Percentiles rank a stretch among this genome's conserved stretches.
Evolutionary conservation across 2,888 invertebrate genomes (phyloP).

Genomic region (Orchesellides sinensis): DNA sequence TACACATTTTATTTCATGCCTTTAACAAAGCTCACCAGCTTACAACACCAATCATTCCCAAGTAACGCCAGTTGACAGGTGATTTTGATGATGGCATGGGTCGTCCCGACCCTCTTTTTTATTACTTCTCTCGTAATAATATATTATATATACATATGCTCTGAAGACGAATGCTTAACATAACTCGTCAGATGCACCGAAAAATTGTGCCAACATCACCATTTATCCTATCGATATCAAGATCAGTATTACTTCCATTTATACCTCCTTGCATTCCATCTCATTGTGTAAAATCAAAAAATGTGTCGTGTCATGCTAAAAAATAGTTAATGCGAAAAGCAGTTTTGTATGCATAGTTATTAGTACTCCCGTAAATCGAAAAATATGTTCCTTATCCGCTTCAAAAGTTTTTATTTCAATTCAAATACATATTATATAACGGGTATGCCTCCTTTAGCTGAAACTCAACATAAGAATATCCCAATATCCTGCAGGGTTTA

Average conservation of each 20-base stretch:
- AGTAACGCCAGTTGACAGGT: conserved; percentile 61
- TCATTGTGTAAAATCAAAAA: neutral
- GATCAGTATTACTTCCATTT: no score
- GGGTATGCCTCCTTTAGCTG: conserved; percentile 16
- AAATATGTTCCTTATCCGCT: conserved; percentile 13
- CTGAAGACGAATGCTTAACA: no score
- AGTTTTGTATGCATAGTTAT: neutral
- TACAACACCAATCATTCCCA: conserved; percentile 48
- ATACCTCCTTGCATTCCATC: conserved; percentile 3
- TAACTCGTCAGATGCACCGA: neutral
- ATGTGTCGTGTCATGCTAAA: conserved; percentile 19
- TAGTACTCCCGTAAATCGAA: neutral
- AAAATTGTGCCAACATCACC: no score
- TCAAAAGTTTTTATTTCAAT: neutral
- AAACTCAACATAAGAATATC: neutral
- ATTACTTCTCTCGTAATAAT: neutral
- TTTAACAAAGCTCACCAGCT: neutral
- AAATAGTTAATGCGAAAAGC: neutral
- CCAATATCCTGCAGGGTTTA: neutral
- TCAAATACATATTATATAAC: no score
- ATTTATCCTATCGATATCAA: no score
- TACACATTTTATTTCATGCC: neutral
- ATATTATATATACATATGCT: neutral
- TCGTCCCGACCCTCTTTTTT: neutral
- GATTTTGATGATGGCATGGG: conserved; percentile 26